These are phyloP conservation scores for Philopotamus ludificatus DNA, from an alignment of 1,140 invertebrate genomes.

Conservation along the genomic window DNA sequence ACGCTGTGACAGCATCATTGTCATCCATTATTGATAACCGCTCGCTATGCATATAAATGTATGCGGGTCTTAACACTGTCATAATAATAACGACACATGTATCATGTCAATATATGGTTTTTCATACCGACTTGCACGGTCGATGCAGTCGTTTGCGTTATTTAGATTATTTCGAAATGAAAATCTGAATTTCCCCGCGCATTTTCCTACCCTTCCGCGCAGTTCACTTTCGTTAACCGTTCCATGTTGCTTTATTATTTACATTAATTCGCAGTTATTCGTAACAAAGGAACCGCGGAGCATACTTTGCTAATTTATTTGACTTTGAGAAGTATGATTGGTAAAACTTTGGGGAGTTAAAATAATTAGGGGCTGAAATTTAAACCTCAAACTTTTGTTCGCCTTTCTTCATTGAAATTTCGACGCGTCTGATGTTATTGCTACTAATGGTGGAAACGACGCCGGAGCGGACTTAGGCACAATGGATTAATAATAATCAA, in stretches of 20 bases:
- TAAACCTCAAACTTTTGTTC: conserved; percentile 32
- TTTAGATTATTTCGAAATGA: too few relatives aligned
- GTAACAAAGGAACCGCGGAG: conserved; percentile 36
- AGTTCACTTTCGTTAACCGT: not conserved
- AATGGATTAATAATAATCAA: conserved; percentile 29
- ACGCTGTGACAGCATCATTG: not conserved
- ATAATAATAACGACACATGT: not conserved
- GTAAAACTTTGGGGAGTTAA: conserved; percentile 31
- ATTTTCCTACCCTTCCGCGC: too few relatives aligned
- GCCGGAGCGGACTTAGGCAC: conserved; percentile 3
- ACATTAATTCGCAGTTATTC: conserved; percentile 34
- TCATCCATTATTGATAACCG: not conserved
- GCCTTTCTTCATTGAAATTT: conserved; percentile 13
- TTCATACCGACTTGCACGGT: too few relatives aligned
- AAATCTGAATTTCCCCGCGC: too few relatives aligned
- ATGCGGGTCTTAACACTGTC: not conserved
- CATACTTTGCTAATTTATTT: conserved; percentile 40
- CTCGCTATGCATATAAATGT: not conserved
- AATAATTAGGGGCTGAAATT: conserved; percentile 34
- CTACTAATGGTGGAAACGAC: conserved; percentile 20
- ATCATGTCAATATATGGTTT: too few relatives aligned
- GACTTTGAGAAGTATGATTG: conserved; percentile 39
- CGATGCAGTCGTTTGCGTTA: too few relatives aligned
- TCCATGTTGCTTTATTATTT: conserved; percentile 30
- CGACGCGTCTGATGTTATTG: conserved; percentile 8